Conservation (phyloP, 2,113 vertebrate genomes). For the Electrona antarctica region DNA sequence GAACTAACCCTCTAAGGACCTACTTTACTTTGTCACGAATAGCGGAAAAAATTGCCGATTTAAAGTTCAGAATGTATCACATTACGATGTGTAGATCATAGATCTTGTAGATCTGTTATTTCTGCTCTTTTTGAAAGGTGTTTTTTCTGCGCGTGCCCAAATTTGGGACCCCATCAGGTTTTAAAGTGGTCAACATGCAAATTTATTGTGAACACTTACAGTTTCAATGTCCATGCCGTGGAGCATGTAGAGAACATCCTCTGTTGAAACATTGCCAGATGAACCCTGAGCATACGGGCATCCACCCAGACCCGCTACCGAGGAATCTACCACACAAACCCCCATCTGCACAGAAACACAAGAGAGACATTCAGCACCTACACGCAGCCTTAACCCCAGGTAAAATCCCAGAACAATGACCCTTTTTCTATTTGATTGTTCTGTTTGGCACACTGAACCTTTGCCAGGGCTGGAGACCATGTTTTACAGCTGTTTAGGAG, state of each 20-base stretch:
- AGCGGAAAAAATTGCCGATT: no score
- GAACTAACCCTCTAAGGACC: no score
- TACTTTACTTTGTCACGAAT: no score
- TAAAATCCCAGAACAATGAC: slow-evolving; percentile 64
- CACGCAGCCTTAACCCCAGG: slow-evolving; percentile 34
- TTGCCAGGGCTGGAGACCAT: slow-evolving; percentile 58
- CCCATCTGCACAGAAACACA: slow-evolving; percentile 88
- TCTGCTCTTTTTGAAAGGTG: no score
- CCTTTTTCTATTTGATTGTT: slow-evolving; percentile 63
- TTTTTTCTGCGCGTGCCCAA: no score
- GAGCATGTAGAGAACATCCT: slow-evolving; percentile 95
- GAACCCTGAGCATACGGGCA: slow-evolving; percentile 93
- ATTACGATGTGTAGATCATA: no score
- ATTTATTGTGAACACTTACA: slow-evolving; percentile 75
- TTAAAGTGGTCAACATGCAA: no score
- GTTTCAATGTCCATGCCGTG: slow-evolving; percentile 91
- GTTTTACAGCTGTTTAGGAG: slow-evolving; percentile 62
- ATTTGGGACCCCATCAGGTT: no score
- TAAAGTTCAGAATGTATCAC: no score
- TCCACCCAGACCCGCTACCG: slow-evolving; percentile 91
- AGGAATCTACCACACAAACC: slow-evolving; percentile 90
- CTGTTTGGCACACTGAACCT: slow-evolving; percentile 28
- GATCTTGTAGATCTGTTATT: neutral
- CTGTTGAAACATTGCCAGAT: slow-evolving; percentile 94
- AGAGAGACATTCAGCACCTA: slow-evolving; percentile 54